Percentiles rank a stretch among this genome's conserved stretches.
Evolutionary conservation across 2,888 invertebrate species (phyloP).

Genomic region (Tenodera sinensis): DNA sequence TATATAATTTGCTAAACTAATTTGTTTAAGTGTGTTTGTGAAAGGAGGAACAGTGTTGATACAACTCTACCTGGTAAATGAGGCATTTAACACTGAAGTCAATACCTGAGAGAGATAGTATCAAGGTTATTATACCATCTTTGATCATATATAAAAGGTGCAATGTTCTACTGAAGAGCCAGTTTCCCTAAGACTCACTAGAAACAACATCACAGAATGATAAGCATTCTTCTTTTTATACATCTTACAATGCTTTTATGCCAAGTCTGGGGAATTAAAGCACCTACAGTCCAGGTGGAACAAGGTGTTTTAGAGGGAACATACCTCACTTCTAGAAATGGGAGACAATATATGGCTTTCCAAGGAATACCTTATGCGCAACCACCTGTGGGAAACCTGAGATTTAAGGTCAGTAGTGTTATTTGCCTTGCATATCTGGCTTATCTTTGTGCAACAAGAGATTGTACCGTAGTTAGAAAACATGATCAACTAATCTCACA

Average conservation of each 20-base stretch:
- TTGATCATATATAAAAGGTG: background rate
- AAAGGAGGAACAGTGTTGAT: background rate
- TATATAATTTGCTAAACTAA: background rate
- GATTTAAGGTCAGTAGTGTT: conserved; percentile 49
- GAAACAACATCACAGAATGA: background rate
- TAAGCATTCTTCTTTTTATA: background rate
- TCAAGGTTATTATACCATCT: background rate
- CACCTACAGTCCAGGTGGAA: conserved; percentile 33
- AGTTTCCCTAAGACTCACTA: background rate
- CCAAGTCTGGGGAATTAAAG: background rate
- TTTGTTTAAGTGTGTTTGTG: background rate
- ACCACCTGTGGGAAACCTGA: conserved; percentile 59
- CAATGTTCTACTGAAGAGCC: background rate
- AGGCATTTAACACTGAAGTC: background rate
- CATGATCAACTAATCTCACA: no score
- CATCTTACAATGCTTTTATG: background rate
- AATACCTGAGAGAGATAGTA: background rate
- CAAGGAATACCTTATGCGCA: conserved; percentile 64
- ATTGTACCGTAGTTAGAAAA: no score
- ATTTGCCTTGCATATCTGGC: background rate
- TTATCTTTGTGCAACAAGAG: background rate
- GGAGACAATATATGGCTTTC: conserved; percentile 52
- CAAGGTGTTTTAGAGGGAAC: conserved; percentile 31
- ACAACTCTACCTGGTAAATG: background rate
- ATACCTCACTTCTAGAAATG: conserved; percentile 42